phyloP scores from a whole-genome alignment of 2,888 invertebrate species.

The Lobophora halterata region DNA sequence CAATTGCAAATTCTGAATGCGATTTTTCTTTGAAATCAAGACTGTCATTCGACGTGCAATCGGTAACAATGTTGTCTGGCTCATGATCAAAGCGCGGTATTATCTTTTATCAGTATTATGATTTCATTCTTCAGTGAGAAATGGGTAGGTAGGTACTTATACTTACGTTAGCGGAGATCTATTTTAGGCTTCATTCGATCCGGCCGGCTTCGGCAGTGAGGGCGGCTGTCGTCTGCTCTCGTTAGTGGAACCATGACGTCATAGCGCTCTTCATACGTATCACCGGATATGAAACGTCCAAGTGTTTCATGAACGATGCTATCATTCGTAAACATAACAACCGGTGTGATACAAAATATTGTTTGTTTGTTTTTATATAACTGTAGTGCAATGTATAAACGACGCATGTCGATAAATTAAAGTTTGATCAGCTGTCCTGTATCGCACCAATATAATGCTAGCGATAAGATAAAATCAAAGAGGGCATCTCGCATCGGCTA shows the following conservation, averaged over 20 bases:
- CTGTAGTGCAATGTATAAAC: slow-evolving; percentile 13
- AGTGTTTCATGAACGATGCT: slow-evolving; percentile 35
- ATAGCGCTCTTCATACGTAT: slow-evolving; percentile 25
- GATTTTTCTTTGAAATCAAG: slow-evolving; percentile 20
- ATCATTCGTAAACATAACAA: slow-evolving; percentile 40
- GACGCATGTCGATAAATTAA: slow-evolving; percentile 9
- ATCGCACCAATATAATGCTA: slow-evolving; percentile 23
- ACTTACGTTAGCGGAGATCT: slow-evolving; percentile 50
- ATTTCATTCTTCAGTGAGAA: slow-evolving; percentile 33
- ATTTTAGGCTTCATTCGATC: slow-evolving; percentile 52
- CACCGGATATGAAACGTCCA: slow-evolving; percentile 29
- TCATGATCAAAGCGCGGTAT: slow-evolving; percentile 23
- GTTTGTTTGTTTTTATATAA: slow-evolving; percentile 24
- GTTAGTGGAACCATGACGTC: slow-evolving; percentile 43
- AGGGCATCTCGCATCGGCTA: slow-evolving; percentile 23
- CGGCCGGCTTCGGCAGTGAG: slow-evolving; percentile 37
- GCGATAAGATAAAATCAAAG: slow-evolving; percentile 40
- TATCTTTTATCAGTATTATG: slow-evolving; percentile 41
- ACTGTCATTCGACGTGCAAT: slow-evolving; percentile 18
- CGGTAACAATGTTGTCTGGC: slow-evolving; percentile 25
- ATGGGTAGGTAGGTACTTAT: slow-evolving; percentile 45
- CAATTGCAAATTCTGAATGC: slow-evolving; percentile 18
- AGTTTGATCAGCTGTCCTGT: slow-evolving; percentile 27
- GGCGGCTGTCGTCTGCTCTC: slow-evolving; percentile 42
- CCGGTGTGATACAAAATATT: slow-evolving; percentile 31